Evolutionary conservation across 2,797 vertebrate species (phyloP), one percentile per base, ranked within the genome.

Genomic region (Euthynnus affinis): DNA sequence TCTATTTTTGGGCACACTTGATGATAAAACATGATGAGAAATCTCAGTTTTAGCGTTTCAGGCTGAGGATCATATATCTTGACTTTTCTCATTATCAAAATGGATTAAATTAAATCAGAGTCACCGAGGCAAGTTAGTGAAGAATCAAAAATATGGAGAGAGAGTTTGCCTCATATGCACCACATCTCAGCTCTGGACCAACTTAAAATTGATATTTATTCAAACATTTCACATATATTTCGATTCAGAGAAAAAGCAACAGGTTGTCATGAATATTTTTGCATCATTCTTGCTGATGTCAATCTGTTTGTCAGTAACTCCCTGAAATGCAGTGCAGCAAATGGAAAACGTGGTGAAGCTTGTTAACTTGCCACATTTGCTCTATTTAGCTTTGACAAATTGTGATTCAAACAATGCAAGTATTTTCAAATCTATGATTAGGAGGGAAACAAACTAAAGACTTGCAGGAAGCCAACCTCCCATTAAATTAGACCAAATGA

Each of bases 1-100:
- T 53, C 52, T 58, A 75, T 76, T 72, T 76, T 51, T 40, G 66
- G 66, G 34, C n/a, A 40, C 49, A 49, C 37, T 71, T 51, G 52
- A 70, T 66, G 60, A 52, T 60, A 40, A 62, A 71, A 25, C 23
- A 42, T 64, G 49, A 70, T 56, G 65, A 56, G 42, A 62, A 67
- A 53, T 64, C 23, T 76, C 51, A 46, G 15, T 67, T 23, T 57
- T n/a, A 81, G 48, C 52, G 56, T 76, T 44, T 40, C 48, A 9
- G 18, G 53, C 61, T 68, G 34, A 13, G 17, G 44, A 53, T 64
- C 20, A 8, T 17, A 68, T 59, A 44, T 60, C 59, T 69, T 34
- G 53, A 59, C 18, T 57, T 73, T 48, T 60, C 61, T 82, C 32
- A 60, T 75, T 34, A 46, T 71, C 46, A 78, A 40, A 61, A 61